Evolutionary conservation across 2,888 invertebrate genomes (phyloP), one percentile per base, ranked within the genome.

Genomic region (Mythimna pallens): DNA sequence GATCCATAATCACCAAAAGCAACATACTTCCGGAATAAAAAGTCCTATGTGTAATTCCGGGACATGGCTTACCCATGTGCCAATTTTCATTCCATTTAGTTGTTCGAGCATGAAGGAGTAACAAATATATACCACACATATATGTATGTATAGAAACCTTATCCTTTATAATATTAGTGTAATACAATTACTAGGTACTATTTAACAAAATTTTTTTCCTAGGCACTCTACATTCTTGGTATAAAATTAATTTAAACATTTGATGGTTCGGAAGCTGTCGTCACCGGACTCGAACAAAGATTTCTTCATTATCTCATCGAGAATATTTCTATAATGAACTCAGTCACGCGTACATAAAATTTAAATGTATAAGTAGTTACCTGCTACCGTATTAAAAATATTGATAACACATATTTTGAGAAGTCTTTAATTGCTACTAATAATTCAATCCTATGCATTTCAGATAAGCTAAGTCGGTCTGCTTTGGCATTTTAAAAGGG

Each of bases 361-460:
- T 95, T 94, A 90, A 95, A 95, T 94, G 90, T 86, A 91, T 93
- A 92, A 94, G 92, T 90, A 87, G 95, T 95, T 95, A 94, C 95
- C 92, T 92, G 96, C 96, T 96, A 95, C 96, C 92, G 96, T 95
- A 94, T 95, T 95, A 94, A 94, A 92, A 94, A 94, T 94, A 95
- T 95, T 94, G 95, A 96, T 96, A 95, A 94, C 91, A 90, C 89
- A 92, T 93, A 94, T 94, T 94, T 93, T 93, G 92, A 90, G 92
- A 92, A 89, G 91, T 93, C 89, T 92, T 92, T 95, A 94, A 94
- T 93, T 93, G 93, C 90, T 92, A 92, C 93, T 95, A 94, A 94
- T 95, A 94, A 95, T 93, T 93, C 94, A 94, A 92, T 94, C 91
- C 90, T 91, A 94, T 93, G 92, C 90, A 88, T 92, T 91, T 89